Conservation (phyloP, 2,797 vertebrate genomes). For the Podargus strigoides region DNA sequence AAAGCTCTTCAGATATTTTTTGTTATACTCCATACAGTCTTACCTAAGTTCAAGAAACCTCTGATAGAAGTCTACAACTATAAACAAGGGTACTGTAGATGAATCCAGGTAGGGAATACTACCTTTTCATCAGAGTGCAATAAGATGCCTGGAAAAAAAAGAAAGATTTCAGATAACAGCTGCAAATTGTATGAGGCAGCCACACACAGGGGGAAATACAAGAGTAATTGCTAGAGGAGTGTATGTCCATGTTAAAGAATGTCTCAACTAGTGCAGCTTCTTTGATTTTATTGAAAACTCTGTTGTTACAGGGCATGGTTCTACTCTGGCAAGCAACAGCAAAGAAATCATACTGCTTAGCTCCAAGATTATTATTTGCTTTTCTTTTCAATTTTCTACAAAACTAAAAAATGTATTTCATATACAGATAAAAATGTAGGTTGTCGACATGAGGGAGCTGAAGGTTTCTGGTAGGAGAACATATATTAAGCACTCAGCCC, state of each 20-base stretch:
- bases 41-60: neutral
- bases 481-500: neutral
- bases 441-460: neutral
- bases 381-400: neutral
- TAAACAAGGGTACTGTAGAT: neutral
- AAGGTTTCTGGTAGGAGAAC: neutral
- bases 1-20: neutral
- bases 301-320: neutral
- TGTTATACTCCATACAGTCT: neutral
- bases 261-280: neutral
- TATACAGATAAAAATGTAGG: neutral
- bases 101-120: neutral
- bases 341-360: neutral
- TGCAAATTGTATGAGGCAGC: neutral
- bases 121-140: neutral
- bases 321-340: neutral
- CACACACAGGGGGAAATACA: neutral
- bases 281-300: neutral
- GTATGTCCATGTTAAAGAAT: neutral
- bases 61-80: neutral
- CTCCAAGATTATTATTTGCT: neutral
- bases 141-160: neutral
- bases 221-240: neutral
- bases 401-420: neutral
- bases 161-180: neutral